phyloP scores from a whole-genome alignment of 23 tunicate genomes.

The Phallusia fumigata region DNA sequence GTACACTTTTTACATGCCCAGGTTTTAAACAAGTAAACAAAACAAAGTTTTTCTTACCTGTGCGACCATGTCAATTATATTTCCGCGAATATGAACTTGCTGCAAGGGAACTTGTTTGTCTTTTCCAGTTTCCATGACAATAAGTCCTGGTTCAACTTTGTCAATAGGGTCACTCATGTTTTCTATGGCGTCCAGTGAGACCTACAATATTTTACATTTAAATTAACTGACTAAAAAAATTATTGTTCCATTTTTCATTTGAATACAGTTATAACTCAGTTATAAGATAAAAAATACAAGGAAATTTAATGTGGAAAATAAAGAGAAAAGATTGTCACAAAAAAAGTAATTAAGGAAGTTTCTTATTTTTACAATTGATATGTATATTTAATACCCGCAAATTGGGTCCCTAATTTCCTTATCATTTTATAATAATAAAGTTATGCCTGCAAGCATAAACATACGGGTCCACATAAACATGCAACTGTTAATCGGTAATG shows the following conservation, averaged over 20 bases:
- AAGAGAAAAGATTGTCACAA: no score
- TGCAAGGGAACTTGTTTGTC: slow-evolving; percentile 28
- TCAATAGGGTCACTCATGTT: slow-evolving; percentile 11
- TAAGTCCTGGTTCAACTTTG: slow-evolving; percentile 33
- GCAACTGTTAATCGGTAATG: no score
- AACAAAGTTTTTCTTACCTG: slow-evolving; percentile 21
- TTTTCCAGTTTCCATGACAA: background rate
- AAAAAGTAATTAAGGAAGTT: no score
- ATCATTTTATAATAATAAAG: no score
- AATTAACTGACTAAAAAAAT: background rate
- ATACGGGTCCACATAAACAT: no score
- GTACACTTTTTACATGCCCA: no score
- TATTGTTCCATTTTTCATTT: background rate
- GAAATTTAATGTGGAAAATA: no score
- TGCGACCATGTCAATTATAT: slow-evolving; percentile 69
- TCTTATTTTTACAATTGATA: no score
- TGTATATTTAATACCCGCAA: no score
- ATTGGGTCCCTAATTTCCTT: no score
- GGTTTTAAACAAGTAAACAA: background rate
- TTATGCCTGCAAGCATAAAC: no score
- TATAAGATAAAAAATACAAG: background rate
- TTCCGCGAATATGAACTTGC: slow-evolving; percentile 75
- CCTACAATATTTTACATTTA: background rate
- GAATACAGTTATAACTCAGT: background rate
- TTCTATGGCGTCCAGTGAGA: slow-evolving; percentile 30